Evolutionary conservation across 2,888 invertebrate species (phyloP), one percentile per base, ranked within the genome.

Genomic region (Volucella inflata): DNA sequence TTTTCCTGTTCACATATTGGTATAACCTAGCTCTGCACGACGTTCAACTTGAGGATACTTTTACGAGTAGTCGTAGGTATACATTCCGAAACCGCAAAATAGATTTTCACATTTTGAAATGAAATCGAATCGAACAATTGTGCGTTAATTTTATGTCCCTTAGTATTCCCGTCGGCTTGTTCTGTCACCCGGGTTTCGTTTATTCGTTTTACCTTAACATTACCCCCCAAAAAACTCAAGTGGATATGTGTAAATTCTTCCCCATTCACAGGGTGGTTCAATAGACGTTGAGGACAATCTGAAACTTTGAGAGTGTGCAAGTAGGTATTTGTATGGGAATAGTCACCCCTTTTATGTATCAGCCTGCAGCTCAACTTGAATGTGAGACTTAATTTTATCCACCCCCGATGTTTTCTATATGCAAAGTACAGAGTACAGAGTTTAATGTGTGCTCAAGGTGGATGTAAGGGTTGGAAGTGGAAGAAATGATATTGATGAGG

Each of bases 81-180:
- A 62, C 68, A 74, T 85, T 77, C 85, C 57, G 14, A 38, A 77
- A 85, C 85, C 85, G 36, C 85, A 85, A 85, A 84, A 75, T 84
- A 71, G 75, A 79, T 79, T 84, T 84, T 55, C 55, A 65, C 81
- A 75, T 60, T 30, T 30, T 30, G 30, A 30, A 30, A 30, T 78
- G 48, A 78, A 83, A 70, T 76, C 55, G 55, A 72, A 76, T 85
- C 85, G 80, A 85, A 85, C 80, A 85, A 85, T 85, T 68, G 76
- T 17, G 77, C 80, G 76, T 76, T 85, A 85, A 85, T 85, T 85
- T 76, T 68, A 77, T 76, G 72, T 85, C 77, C 85, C 75, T 75
- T 38, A 59, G 46, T 53, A 57, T 65, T 21, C 62, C 44, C 8
- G 38, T 21, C 2, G 42, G n/a, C 59, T 10, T 57, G 30, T 12